These are phyloP conservation scores for Cottus gobio DNA, from an alignment of 2,113 vertebrate genomes.

Conservation along the genomic window DNA sequence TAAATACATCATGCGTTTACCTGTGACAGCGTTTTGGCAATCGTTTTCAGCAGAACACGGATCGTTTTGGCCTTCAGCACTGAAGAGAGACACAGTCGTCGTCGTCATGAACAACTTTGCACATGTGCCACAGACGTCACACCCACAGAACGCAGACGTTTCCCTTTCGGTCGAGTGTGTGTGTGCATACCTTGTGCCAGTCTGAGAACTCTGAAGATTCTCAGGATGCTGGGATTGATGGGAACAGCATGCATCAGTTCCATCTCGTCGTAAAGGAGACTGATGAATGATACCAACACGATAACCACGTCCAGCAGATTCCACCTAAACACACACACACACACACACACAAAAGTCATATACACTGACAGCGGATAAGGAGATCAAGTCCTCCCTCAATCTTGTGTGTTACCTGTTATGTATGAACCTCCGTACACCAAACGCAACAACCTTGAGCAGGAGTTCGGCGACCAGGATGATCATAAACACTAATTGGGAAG, in stretches of 20 bases:
- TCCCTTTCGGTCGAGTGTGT: neutral
- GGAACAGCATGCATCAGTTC: accelerated
- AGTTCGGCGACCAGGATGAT: neutral
- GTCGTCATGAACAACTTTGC: neutral
- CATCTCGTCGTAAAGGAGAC: neutral
- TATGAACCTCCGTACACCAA: neutral
- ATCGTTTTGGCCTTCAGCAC: slow-evolving; percentile 22
- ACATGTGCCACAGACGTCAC: neutral
- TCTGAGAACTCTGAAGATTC: neutral
- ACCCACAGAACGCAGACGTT: neutral
- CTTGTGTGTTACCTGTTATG: slow-evolving; percentile 2
- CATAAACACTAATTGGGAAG: neutral
- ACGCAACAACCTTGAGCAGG: slow-evolving; percentile 13
- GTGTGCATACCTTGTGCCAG: slow-evolving; percentile 12
- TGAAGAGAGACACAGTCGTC: slow-evolving; percentile 2
- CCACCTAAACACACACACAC: slow-evolving; percentile 19
- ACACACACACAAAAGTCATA: no score
- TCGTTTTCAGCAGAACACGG: neutral
- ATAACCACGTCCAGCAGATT: neutral
- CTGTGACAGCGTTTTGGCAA: slow-evolving; percentile 9
- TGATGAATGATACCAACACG: neutral
- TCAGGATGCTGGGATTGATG: slow-evolving; percentile 31
- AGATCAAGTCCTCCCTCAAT: neutral
- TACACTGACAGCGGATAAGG: neutral
- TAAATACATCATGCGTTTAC: neutral